These are phyloP conservation scores for Physeter macrocephalus DNA, from an alignment of 2,113 vertebrate genomes.

Conservation along the genomic window DNA sequence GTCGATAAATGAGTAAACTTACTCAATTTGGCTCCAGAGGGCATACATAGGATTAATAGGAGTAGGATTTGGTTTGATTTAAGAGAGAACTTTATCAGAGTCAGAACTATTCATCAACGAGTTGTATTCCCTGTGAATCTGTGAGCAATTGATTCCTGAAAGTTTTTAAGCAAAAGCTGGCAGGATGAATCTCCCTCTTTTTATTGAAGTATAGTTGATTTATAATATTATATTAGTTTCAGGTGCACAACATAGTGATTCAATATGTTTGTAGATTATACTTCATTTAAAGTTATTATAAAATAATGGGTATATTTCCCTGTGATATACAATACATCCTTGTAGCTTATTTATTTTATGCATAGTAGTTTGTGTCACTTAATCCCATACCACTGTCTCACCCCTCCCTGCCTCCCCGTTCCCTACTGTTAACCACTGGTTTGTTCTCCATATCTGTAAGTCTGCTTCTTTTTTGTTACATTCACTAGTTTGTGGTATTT, in stretches of 20 bases:
- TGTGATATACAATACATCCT: not conserved
- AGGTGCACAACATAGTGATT: not conserved
- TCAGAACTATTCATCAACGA: not conserved
- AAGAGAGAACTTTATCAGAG: not conserved
- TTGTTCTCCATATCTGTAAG: not conserved
- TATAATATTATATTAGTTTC: not conserved
- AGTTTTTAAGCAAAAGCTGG: not conserved
- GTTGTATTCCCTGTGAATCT: not conserved
- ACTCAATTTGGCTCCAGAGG: not conserved
- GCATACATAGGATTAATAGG: not conserved
- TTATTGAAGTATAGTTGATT: not conserved
- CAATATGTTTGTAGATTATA: not conserved
- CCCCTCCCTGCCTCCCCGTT: not conserved
- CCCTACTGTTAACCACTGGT: not conserved
- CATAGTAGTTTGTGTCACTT: not conserved
- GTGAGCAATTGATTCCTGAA: not conserved
- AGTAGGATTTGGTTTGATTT: not conserved
- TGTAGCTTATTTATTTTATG: not conserved
- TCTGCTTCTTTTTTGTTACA: not conserved
- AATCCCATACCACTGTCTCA: not conserved
- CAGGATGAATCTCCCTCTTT: not conserved
- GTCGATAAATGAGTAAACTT: slow-evolving; percentile 9
- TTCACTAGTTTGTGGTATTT: not conserved
- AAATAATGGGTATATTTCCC: not conserved
- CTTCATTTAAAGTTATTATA: not conserved